phyloP scores from a whole-genome alignment of 1,140 invertebrate genomes.

The Euglossa dilemma region DNA sequence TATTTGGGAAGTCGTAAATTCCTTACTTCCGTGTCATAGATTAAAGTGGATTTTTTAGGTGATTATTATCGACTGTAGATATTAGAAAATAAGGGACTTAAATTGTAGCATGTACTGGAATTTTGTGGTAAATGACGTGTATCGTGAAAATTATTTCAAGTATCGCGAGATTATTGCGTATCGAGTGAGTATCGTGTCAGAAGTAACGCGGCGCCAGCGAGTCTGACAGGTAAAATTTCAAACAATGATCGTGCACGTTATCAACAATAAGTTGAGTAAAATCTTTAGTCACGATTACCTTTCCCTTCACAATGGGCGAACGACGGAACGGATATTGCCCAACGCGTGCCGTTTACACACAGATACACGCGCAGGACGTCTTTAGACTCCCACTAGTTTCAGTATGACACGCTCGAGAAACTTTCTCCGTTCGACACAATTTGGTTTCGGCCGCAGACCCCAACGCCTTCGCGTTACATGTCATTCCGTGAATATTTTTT shows the following conservation, averaged over 20 bases:
- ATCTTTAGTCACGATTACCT: conserved; percentile 49
- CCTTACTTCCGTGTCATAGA: too few species aligned
- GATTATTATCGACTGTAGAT: too few species aligned
- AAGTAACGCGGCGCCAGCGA: too few species aligned
- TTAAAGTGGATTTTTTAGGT: too few species aligned
- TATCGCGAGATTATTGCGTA: too few species aligned
- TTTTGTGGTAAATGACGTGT: too few species aligned
- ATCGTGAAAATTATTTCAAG: too few species aligned
- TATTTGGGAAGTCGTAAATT: too few species aligned
- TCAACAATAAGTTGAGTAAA: conserved; percentile 8
- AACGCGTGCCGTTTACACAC: conserved; percentile 44
- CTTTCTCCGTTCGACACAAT: conserved; percentile 59
- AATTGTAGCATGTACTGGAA: too few species aligned
- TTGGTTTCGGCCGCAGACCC: background rate
- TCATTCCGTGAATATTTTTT: background rate
- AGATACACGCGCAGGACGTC: conserved; percentile 41
- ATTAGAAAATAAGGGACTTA: too few species aligned
- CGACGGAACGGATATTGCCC: conserved; percentile 62
- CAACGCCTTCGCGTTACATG: background rate
- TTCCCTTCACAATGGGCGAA: conserved; percentile 56
- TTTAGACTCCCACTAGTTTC: conserved; percentile 53
- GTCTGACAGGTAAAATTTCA: background rate
- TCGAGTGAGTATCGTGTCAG: too few species aligned
- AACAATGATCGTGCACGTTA: conserved; percentile 4
- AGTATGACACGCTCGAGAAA: conserved; percentile 60